Base-by-base conservation (phyloP, 2,888 invertebrate species). In the Megalurothrips usitatus region DNA sequence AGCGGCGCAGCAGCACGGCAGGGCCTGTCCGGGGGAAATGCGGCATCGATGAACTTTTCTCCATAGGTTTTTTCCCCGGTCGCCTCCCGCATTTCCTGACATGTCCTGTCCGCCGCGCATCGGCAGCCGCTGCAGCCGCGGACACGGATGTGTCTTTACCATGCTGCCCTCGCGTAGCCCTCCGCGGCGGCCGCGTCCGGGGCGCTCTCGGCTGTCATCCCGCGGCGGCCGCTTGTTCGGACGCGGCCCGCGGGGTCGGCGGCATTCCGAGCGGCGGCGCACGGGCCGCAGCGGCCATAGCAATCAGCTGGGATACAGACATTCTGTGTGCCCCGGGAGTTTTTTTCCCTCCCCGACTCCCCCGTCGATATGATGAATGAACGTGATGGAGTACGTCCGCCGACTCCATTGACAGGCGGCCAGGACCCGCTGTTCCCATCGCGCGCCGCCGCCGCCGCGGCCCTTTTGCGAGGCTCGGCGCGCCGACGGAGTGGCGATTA, bases 261-360 rank as follows among this genome's bases (percentile, higher is more conserved):
- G 58, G 58, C 58, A 58, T 58, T 58, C 58, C 58, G 58, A 58
- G 58, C 58, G 58, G 14, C 58, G 34, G 3, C 58, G 58, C 58
- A 58, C 58, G 58, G 34, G n/a, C 58, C 19, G 58, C 58, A 58
- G 58, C 68, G 68, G 68, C 68, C 68, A 75, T 75, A 75, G 68
- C 68, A 75, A 75, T 75, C 8, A 75, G 68, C 68, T 75, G 26
- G 68, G 17, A 58, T 58, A 58, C 58, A 58, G 58, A 58, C 58
- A 58, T 58, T 58, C 58, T 6, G 14, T 52, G n/a, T n/a, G 34
- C 34, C 34, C 34, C 34, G 3, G 6, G 34, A 26, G 34, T 23
- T 75, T 75, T 75, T 75, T 75, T n/a, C 26, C 52, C 17, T n/a
- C n/a, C 52, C 10, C 11, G 68, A 68, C 34, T 43, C 34, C 34